phyloP scores from a whole-genome alignment of 2,888 invertebrate genomes.

The Melinaea menophilus region DNA sequence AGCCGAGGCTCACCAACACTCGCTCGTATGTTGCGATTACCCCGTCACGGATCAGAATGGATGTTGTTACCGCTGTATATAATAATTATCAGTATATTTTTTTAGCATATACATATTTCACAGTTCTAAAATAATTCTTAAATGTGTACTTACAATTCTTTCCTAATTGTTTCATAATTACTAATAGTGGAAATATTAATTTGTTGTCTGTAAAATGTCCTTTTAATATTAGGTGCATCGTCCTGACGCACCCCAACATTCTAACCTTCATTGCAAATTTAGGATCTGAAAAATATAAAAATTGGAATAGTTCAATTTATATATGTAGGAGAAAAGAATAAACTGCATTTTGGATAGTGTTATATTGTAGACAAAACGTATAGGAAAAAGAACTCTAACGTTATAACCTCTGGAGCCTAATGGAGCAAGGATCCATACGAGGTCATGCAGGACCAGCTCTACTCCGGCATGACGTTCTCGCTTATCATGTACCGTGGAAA shows the following conservation, averaged over 20 bases:
- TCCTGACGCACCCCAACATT: slow-evolving; percentile 77
- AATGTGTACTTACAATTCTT: slow-evolving; percentile 73
- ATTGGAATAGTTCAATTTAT: background rate
- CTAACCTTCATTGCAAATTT: slow-evolving; percentile 83
- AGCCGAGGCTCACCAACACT: slow-evolving; percentile 77
- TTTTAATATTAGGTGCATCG: slow-evolving; percentile 79
- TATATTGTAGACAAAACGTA: too few species aligned
- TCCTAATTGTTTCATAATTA: slow-evolving; percentile 78
- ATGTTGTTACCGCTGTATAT: slow-evolving; percentile 63
- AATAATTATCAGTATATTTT: background rate
- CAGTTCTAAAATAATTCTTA: too few species aligned
- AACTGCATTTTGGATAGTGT: too few species aligned
- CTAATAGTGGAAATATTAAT: slow-evolving; percentile 76
- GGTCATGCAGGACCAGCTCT: slow-evolving; percentile 73
- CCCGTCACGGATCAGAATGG: slow-evolving; percentile 79
- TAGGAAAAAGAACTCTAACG: background rate
- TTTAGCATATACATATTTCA: too few species aligned
- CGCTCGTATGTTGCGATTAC: slow-evolving; percentile 79
- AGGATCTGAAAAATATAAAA: slow-evolving; percentile 70
- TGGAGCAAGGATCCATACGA: slow-evolving; percentile 77
- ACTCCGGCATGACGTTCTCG: slow-evolving; percentile 62
- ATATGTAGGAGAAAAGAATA: too few species aligned
- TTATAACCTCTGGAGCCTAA: slow-evolving; percentile 69
- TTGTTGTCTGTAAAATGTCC: slow-evolving; percentile 79
- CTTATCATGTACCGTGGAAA: slow-evolving; percentile 65